Evolutionary conservation across 2,113 vertebrate species (phyloP).

Genomic region (Forbesichthys papilliferus): DNA sequence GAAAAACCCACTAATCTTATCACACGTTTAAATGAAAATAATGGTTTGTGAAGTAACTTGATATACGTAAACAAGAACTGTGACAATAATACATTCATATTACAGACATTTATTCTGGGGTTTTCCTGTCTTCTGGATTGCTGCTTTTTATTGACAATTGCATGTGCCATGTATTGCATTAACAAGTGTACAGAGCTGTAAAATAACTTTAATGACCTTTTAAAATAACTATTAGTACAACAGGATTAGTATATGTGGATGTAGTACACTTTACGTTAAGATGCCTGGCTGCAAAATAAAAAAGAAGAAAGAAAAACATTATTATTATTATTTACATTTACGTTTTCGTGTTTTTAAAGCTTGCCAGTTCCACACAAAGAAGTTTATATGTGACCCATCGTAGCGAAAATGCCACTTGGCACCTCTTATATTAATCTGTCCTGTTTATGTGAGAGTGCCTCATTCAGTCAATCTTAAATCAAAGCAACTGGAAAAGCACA

Average conservation of each 20-base stretch:
- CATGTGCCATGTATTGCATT: background rate
- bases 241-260: too few species aligned
- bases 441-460: slow-evolving; percentile 40
- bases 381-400: background rate
- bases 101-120: too few species aligned
- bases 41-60: background rate
- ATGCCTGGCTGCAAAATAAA: background rate
- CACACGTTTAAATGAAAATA: background rate
- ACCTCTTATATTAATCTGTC: slow-evolving; percentile 33
- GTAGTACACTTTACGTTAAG: background rate
- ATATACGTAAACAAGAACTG: background rate
- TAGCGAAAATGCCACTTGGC: slow-evolving; percentile 2
- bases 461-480: slow-evolving; percentile 26
- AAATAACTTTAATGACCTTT: too few species aligned
- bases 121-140: too few species aligned
- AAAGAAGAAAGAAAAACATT: too few species aligned
- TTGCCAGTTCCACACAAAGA: background rate
- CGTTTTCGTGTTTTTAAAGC: too few species aligned
- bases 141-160: background rate
- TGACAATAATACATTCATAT: background rate
- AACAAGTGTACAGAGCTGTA: too few species aligned
- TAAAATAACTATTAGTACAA: too few species aligned
- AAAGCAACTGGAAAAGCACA: slow-evolving; percentile 14
- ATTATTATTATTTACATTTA: background rate
- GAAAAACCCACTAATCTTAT: too few species aligned